A percentile compares a stretch with the other conserved stretches of the same genome.
phyloP scores from a whole-genome alignment of 2,113 vertebrate species.

The Choloepus hoffmanni region DNA sequence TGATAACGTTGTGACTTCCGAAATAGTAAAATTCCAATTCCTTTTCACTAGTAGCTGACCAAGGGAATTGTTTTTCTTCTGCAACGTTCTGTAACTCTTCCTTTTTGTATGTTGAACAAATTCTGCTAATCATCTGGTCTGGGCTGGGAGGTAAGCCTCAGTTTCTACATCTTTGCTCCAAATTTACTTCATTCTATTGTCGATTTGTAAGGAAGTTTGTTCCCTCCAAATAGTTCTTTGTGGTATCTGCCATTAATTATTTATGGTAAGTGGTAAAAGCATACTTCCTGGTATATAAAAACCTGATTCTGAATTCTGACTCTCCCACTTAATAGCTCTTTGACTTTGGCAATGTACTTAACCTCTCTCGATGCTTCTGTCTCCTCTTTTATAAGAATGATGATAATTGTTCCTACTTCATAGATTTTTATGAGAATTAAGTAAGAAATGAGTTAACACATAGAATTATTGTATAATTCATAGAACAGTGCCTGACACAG shows the following conservation, averaged over 20 bases:
- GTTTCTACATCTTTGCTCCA: constrained; percentile 6
- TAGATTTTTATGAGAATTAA: constrained; percentile 27
- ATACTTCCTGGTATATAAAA: background rate
- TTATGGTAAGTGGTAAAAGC: background rate
- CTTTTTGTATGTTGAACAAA: background rate
- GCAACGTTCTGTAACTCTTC: background rate
- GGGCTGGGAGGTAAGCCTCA: background rate
- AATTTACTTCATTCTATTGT: constrained; percentile 36
- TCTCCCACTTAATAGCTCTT: background rate
- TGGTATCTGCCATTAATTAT: background rate
- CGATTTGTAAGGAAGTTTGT: background rate
- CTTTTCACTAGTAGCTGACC: background rate
- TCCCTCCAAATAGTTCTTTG: background rate
- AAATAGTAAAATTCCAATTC: background rate
- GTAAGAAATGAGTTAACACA: constrained; percentile 3
- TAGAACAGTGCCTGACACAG: background rate
- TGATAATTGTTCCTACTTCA: background rate
- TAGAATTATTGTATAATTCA: background rate
- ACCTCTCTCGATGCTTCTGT: background rate
- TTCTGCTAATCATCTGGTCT: background rate
- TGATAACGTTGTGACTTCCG: background rate
- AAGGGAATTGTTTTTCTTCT: background rate
- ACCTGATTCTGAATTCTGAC: background rate
- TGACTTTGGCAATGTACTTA: background rate
- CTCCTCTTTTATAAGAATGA: background rate